These are phyloP conservation scores for Premnoplex brunnescens DNA, from an alignment of 2,797 vertebrate genomes.

Conservation along the genomic window DNA sequence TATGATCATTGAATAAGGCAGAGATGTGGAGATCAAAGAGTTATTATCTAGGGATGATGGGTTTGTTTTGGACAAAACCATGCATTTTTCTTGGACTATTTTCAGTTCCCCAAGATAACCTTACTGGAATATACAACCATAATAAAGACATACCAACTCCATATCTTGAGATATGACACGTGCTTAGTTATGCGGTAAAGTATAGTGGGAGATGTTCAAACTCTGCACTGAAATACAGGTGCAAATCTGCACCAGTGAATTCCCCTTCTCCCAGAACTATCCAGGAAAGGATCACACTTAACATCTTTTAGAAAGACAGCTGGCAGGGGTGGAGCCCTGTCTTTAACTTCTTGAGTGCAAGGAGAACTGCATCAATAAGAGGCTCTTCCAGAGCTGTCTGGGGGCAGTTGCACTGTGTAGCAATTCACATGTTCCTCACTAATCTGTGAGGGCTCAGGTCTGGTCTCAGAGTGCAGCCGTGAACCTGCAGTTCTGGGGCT, in stretches of 20 bases:
- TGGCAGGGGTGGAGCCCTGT: background rate
- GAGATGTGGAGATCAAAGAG: background rate
- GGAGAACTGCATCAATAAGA: background rate
- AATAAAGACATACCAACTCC: background rate
- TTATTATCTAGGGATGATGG: background rate
- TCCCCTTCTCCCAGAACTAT: background rate
- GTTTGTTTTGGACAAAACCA: background rate
- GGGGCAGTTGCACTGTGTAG: background rate
- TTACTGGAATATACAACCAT: background rate
- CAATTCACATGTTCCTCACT: background rate
- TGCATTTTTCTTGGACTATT: background rate
- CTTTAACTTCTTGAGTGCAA: background rate
- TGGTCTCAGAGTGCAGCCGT: accelerated
- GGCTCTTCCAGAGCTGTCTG: background rate
- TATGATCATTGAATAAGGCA: background rate
- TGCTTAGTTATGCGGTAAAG: background rate
- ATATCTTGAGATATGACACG: background rate
- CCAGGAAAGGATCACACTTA: background rate
- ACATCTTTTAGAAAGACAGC: background rate
- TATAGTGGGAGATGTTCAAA: background rate
- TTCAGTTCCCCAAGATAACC: background rate
- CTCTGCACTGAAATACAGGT: background rate
- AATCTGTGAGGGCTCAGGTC: background rate
- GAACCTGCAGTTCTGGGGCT: background rate
- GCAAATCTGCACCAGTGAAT: background rate